Conservation (phyloP, 2,888 invertebrate species). For the Buathra laborator region DNA sequence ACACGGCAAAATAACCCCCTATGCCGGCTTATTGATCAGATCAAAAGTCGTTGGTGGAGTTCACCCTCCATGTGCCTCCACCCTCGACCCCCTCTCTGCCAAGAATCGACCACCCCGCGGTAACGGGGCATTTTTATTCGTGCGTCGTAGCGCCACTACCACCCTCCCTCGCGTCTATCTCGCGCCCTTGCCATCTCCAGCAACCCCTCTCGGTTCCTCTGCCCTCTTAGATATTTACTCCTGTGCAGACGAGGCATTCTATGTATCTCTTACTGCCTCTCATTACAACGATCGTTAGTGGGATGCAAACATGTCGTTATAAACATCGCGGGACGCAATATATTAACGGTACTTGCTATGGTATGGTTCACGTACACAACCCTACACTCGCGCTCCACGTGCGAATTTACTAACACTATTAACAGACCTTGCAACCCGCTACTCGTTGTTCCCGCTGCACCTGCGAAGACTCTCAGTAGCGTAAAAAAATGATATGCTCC, state of each 20-base stretch:
- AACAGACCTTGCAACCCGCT: too few relatives aligned
- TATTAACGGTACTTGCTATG: too few relatives aligned
- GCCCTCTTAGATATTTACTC: constrained; percentile 1
- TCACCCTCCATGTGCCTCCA: constrained; percentile 76
- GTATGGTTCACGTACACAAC: too few relatives aligned
- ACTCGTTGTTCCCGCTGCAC: too few relatives aligned
- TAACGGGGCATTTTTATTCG: constrained; percentile 83
- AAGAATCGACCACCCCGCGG: constrained; percentile 69
- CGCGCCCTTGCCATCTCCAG: constrained; percentile 63
- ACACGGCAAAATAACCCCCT: constrained; percentile 78
- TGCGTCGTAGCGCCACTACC: constrained; percentile 75
- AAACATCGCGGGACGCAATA: too few relatives aligned
- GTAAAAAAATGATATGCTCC: too few relatives aligned
- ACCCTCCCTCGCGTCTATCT: constrained; percentile 62
- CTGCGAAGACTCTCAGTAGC: too few relatives aligned
- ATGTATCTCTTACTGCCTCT: background rate
- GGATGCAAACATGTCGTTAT: background rate
- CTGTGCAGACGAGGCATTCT: background rate
- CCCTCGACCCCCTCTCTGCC: constrained; percentile 69
- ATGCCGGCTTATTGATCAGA: constrained; percentile 84
- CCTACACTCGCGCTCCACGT: too few relatives aligned
- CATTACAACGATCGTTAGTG: background rate
- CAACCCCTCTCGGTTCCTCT: constrained; percentile 59
- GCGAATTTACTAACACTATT: too few relatives aligned
- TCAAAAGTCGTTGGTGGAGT: constrained; percentile 82